Evolutionary conservation across 2,113 vertebrate species (phyloP), one percentile per base, ranked within the genome.

Genomic region (Pteruthius melanotis): DNA sequence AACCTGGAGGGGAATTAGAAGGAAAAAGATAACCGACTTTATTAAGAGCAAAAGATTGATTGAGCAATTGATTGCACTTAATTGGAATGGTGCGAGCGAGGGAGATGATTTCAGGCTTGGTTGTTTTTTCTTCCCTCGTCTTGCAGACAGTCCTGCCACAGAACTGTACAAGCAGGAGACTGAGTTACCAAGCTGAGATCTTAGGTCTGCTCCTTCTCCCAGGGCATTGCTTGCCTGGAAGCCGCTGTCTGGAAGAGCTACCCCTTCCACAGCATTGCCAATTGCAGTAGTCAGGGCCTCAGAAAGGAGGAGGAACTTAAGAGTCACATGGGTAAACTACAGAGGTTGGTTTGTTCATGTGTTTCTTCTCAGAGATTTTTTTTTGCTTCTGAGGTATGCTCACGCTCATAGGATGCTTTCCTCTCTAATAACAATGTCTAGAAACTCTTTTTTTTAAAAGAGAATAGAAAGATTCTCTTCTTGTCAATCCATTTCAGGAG

Each of bases 21-120:
- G 86, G 94, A 74, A 93, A 87, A 91, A 96, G 95, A 96, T 96
- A 96, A 95, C 83, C 1, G 60, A 74, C 92, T 96, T 96, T 96
- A 97, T 97, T 96, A 96, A 96, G 61, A 97, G 96, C 92, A 89
- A 97, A 94, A 95, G 95, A 96, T 87, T 94, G 95, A 96, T 93
- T 95, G 94, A 95, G 94, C 87, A 96, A 97, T 93, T 95, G 93
- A 86, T 91, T 95, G 93, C 71, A 45, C 75, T 95, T 97, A 96
- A 94, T 94, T 96, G 94, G 71, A 95, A 93, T 81, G 94, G 68
- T 24, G 59, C 0, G 11, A 96, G 79, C 39, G 68, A 93, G 60
- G 40, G 65, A 83, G 61, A 77, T 40, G 54, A 92, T 93, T 94
- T 92, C 90, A 75, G 50, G 22, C 40, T n/a, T 44, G 20, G 15